Conservation (phyloP, 2,888 invertebrate genomes). For the Himalopsyche anomala region DNA sequence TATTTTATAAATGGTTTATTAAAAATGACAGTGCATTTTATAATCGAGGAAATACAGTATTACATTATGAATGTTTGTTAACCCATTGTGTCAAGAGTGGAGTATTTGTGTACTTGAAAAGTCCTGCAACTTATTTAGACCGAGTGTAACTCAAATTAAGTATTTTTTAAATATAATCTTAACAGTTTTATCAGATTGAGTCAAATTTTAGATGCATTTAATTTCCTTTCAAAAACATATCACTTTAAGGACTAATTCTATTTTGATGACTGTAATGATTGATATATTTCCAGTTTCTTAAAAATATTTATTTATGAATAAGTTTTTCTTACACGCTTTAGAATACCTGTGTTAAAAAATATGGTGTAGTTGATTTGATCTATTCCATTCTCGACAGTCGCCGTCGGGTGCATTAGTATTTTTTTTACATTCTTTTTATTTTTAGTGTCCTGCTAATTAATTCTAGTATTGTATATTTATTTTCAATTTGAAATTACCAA, state of each 20-base stretch:
- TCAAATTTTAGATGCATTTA: slow-evolving; percentile 18
- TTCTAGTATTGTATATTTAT: neutral
- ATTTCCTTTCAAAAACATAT: slow-evolving; percentile 1
- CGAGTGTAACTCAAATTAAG: slow-evolving; percentile 19
- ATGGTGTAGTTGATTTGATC: neutral
- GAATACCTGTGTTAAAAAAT: neutral
- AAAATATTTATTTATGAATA: neutral
- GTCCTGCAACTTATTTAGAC: neutral
- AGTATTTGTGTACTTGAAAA: slow-evolving; percentile 3
- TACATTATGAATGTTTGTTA: neutral
- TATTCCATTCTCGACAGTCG: neutral
- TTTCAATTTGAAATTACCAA: neutral
- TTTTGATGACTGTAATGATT: neutral
- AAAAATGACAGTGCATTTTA: too few relatives aligned
- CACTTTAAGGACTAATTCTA: neutral
- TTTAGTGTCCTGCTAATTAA: slow-evolving; percentile 19
- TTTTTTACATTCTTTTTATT: slow-evolving; percentile 17
- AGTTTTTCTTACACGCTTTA: neutral
- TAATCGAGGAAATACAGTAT: neutral
- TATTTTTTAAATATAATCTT: slow-evolving; percentile 24
- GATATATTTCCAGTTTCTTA: neutral
- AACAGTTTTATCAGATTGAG: neutral
- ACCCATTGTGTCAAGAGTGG: neutral
- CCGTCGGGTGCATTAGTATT: slow-evolving; percentile 8
- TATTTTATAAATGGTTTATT: too few relatives aligned